These are phyloP conservation scores for Capra hircus DNA, from an alignment of 2,113 vertebrate species.

Conservation along the genomic window DNA sequence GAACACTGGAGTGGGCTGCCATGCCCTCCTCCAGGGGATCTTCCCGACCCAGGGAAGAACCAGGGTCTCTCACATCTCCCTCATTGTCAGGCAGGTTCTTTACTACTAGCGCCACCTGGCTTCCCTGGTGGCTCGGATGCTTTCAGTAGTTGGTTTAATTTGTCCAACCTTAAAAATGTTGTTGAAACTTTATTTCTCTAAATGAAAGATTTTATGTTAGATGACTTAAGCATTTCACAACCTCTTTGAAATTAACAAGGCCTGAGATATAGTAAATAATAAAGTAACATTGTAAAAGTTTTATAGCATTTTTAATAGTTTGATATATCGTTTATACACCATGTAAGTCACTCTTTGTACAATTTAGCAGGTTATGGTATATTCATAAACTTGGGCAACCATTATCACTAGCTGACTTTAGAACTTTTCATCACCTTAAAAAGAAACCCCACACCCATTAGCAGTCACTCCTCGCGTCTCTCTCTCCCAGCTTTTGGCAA, in stretches of 20 bases:
- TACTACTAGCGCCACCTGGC: not conserved
- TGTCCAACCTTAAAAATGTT: not conserved
- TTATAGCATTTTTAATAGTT: not conserved
- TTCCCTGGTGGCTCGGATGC: not conserved
- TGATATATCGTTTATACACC: not conserved
- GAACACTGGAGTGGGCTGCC: not conserved
- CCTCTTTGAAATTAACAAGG: not conserved
- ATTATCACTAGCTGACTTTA: not conserved
- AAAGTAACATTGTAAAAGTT: not conserved
- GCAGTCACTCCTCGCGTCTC: too few relatives aligned
- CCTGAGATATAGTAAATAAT: not conserved
- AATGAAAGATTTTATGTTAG: not conserved
- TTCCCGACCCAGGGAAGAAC: not conserved
- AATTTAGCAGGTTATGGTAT: not conserved
- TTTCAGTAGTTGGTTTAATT: slow-evolving; percentile 14
- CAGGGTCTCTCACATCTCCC: not conserved
- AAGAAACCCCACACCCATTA: not conserved
- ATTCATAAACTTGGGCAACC: not conserved
- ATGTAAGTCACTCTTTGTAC: not conserved
- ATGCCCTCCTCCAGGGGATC: not conserved
- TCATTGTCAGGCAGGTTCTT: not conserved
- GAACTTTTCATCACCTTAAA: not conserved
- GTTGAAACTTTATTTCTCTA: slow-evolving; percentile 24
- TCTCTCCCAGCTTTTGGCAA: not conserved
- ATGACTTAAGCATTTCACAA: not conserved